phyloP scores from a whole-genome alignment of 2,797 vertebrate genomes.

The Scomberomorus guttatus region DNA sequence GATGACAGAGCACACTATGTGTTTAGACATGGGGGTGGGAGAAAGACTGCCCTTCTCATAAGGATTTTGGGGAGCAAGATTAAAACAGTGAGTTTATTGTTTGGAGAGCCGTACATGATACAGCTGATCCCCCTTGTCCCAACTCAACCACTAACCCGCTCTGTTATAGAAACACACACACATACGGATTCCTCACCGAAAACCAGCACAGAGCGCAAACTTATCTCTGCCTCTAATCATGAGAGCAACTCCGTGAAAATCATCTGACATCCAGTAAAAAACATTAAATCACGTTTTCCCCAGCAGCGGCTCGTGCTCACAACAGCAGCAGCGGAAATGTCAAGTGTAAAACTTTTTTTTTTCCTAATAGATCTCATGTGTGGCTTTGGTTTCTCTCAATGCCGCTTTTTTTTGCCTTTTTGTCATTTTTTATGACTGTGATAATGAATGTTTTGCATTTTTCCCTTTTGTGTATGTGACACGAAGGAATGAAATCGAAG shows the following conservation, averaged over 20 bases:
- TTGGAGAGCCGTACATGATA: slow-evolving; percentile 74
- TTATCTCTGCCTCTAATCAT: slow-evolving; percentile 34
- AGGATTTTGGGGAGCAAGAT: slow-evolving; percentile 71
- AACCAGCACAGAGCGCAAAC: slow-evolving; percentile 17
- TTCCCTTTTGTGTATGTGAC: slow-evolving; percentile 19
- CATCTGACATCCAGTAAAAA: slow-evolving; percentile 42
- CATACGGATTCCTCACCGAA: slow-evolving; percentile 25
- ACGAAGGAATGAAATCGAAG: slow-evolving; percentile 12
- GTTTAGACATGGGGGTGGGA: slow-evolving; percentile 63
- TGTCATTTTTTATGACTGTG: slow-evolving; percentile 30
- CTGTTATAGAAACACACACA: slow-evolving; percentile 36
- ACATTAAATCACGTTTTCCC: slow-evolving; percentile 32
- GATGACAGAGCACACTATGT: slow-evolving; percentile 76
- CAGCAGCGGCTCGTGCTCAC: slow-evolving; percentile 31
- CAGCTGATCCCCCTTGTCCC: slow-evolving; percentile 58
- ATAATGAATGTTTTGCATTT: slow-evolving; percentile 47
- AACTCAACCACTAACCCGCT: slow-evolving; percentile 44
- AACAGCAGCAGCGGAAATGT: slow-evolving; percentile 60
- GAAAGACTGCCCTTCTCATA: slow-evolving; percentile 66
- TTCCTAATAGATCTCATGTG: slow-evolving; percentile 70
- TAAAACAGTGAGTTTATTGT: slow-evolving; percentile 85
- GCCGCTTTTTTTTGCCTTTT: slow-evolving; percentile 28
- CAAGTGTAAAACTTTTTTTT: slow-evolving; percentile 61
- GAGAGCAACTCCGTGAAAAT: slow-evolving; percentile 50
- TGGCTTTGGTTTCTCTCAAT: slow-evolving; percentile 52